Conservation (phyloP, 2,797 vertebrate genomes). For the Arctocebus calabarensis region DNA sequence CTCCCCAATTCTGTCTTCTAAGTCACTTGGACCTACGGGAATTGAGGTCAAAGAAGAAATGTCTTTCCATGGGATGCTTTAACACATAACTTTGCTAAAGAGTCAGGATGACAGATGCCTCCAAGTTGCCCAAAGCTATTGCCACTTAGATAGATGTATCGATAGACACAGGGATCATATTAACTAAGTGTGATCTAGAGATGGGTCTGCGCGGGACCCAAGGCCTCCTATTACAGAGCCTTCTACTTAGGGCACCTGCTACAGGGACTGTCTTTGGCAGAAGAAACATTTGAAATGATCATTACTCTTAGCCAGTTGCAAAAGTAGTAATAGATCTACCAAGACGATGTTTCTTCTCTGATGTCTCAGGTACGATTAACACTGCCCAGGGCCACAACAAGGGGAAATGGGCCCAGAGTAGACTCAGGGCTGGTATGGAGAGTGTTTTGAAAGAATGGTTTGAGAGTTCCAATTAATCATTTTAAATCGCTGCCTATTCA, state of each 20-base stretch:
- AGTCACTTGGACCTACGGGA: neutral
- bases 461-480: slow-evolving; percentile 40
- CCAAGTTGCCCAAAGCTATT: slow-evolving; percentile 9
- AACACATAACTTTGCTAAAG: slow-evolving; percentile 48
- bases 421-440: neutral
- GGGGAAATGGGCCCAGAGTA: neutral
- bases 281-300: slow-evolving; percentile 49
- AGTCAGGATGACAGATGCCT: slow-evolving; percentile 32
- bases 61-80: slow-evolving; percentile 5
- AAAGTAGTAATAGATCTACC: slow-evolving; percentile 37
- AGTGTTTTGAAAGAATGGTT: slow-evolving; percentile 25
- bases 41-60: slow-evolving; percentile 51
- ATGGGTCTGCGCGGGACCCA: neutral
- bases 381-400: neutral
- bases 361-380: neutral
- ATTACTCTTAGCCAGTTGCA: slow-evolving; percentile 20
- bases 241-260: neutral
- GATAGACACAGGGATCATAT: neutral
- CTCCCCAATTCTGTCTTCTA: neutral
- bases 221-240: neutral
- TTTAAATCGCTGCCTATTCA: neutral
- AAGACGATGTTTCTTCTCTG: slow-evolving; percentile 16
- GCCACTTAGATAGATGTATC: slow-evolving; percentile 47
- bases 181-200: neutral
- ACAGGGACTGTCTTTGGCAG: neutral